Base-by-base conservation (phyloP, 2,888 invertebrate species). In the Lasioglossum morio region DNA sequence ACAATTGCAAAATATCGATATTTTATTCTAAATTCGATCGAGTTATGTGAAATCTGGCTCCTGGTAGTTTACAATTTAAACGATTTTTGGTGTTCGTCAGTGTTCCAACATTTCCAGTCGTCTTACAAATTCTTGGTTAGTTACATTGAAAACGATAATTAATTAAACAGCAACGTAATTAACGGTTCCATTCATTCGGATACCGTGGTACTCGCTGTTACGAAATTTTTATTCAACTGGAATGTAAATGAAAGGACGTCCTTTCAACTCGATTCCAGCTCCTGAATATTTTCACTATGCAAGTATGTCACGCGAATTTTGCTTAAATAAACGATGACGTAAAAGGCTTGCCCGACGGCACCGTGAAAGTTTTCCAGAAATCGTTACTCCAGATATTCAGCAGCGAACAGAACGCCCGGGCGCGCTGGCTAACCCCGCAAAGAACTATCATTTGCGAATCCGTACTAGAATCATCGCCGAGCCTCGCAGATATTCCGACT, bases 211-310 rank as follows among this genome's bases (percentile, higher is more conserved):
- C 53, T 34, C 37, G 23, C 53, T n/a, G 34, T 48, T 37, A 34
- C 37, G 1, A 27, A 77, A 53, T 69, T 53, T 53, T n/a, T 66
- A 76, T 76, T 37, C 60, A 76, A 30, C 48, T 19, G 34, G 48
- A 48, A 77, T 69, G n/a, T 37, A 53, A 34, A 69, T 37, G 37
- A 19, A 37, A 69, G 30, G 37, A 14, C 37, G 69, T 69, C n/a
- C 48, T 40, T 34, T 53, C 7, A 19, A 48, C 63, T 77, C 34
- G 34, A 69, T 69, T 77, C 53, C 37, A 69, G 48, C 37, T 66
- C 8, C 69, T 77, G 77, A 75, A 53, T 75, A 80, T 80, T 69
- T 69, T 40, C 23, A 16, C 66, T 10, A 37, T 37, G 74, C 48
- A 48, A 73, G 57, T 48, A 63, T 48, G 66, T 79, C 63, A 40